Base-by-base conservation (phyloP, 2,113 vertebrate species). In the Sylvietta virens region DNA sequence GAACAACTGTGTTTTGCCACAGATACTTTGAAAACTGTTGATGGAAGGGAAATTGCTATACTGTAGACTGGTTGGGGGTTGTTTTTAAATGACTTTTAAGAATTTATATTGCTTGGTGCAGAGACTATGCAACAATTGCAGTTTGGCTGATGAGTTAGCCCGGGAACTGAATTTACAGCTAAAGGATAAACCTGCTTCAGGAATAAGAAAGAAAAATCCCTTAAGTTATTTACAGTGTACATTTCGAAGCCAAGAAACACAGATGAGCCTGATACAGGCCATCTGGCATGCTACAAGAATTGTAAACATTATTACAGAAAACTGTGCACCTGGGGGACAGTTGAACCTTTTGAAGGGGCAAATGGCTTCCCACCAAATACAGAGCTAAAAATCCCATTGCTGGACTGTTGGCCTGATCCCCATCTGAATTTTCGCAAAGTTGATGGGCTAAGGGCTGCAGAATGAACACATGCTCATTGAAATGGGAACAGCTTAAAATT, bases 231-330 rank as follows among this genome's bases (percentile, higher is more conserved):
- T 94, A 86, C 77, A 87, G 77, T 30, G 26, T n/a, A 67, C 16
- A 8, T 89, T 87, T 80, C 53, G 73, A 92, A 89, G 91, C 86
- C 77, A 94, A 97, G 77, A 91, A 92, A 91, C 58, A 94, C 67
- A 91, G 78, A 78, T 67, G 56, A 95, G 40, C 26, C 48, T 78
- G 60, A 94, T 69, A 74, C 22, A 92, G 44, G 37, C 83, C 69
- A 95, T 89, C 86, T 95, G 89, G 70, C 71, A 40, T 39, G 24
- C 81, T 76, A 35, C 48, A 81, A 81, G 73, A 87, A 67, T 35
- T 81, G 72, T 69, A 87, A 95, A 86, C 54, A 61, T 61, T 73
- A 51, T 65, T 92, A 81, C 51, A 86, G 69, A 81, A 78, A 85
- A 91, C 54, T 13, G 11, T 56, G 65, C 50, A 61, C 77, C 83